Evolutionary conservation across 1,140 invertebrate genomes (phyloP), one percentile per base, ranked within the genome.

Genomic region (Drosophila sulfurigaster): DNA sequence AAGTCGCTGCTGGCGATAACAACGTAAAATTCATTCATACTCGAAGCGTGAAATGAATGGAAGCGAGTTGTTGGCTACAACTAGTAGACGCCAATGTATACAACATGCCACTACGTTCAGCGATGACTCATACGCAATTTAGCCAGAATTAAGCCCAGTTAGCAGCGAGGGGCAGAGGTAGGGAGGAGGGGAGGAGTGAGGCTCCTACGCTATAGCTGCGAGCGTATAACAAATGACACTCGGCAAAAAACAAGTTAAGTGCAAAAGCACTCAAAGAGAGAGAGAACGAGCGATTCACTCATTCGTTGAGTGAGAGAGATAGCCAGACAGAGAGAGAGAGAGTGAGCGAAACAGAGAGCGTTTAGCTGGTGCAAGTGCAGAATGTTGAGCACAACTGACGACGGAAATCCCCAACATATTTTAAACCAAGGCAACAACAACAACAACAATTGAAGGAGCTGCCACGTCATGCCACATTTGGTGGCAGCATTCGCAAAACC

Each of bases 71-170:
- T 4, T 69, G 57, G 54, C 76, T 75, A 82, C 54, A 65, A 75
- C 66, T 77, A 62, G 68, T 43, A 43, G 41, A 43, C 41, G 38
- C 8, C 38, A n/a, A 4, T 10, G 35, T 38, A 38, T 38, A 81
- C 65, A 63, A 62, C 65, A 41, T 11, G 38, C 59, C 45, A 45
- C 49, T 63, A 77, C 65, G 60, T 43, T 68, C 35, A 30, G 3
- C 32, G 85, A 89, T 89, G 85, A 89, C 75, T 89, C 85, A 89
- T 81, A 62, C 67, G 48, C 81, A 58, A 81, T 86, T 89, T 89
- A 89, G 69, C 72, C 65, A 81, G 85, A 89, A 89, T 79, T 82
- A 80, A 79, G 81, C 85, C 83, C 49, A 76, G 72, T 78, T 85
- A 71, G 56, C 46, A 51, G 38, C 16, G 65, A 8, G 54, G 2